phyloP scores from a whole-genome alignment of 2,888 invertebrate genomes.

The Synergus itoensis region DNA sequence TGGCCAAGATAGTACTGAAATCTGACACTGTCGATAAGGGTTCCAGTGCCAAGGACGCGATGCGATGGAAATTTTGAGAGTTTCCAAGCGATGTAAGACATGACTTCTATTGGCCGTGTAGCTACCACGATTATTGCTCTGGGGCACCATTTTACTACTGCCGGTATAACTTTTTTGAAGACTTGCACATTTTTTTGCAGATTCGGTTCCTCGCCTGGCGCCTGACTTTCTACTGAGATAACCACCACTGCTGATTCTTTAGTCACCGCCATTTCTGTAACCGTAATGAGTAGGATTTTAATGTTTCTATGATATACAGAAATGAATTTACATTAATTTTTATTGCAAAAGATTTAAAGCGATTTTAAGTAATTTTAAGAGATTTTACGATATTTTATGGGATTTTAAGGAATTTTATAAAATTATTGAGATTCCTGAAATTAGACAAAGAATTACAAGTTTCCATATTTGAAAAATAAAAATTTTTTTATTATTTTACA shows the following conservation, averaged over 20 bases:
- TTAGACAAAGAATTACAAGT: no score
- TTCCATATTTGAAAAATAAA: no score
- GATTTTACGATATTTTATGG: no score
- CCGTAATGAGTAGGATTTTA: not conserved
- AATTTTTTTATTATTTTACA: no score
- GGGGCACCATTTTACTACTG: conserved; percentile 67
- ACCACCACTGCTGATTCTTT: conserved; percentile 70
- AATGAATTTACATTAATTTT: not conserved
- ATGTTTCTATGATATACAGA: not conserved
- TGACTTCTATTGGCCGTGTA: conserved; percentile 78
- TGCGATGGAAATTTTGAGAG: conserved; percentile 80
- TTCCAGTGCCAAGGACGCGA: conserved; percentile 81
- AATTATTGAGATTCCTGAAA: no score
- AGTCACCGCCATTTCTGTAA: conserved; percentile 66
- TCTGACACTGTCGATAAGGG: conserved; percentile 80
- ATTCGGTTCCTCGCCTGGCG: conserved; percentile 57
- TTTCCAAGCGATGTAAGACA: conserved; percentile 82
- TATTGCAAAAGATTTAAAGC: not conserved
- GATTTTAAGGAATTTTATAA: no score
- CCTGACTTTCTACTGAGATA: conserved; percentile 62
- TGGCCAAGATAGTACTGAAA: conserved; percentile 80
- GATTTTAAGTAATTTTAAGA: no score
- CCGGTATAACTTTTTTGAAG: conserved; percentile 67
- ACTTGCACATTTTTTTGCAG: conserved; percentile 65
- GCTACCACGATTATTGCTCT: conserved; percentile 67